Evolutionary conservation across 2,888 invertebrate species (phyloP).

Genomic region (Phymatocera aterrima): DNA sequence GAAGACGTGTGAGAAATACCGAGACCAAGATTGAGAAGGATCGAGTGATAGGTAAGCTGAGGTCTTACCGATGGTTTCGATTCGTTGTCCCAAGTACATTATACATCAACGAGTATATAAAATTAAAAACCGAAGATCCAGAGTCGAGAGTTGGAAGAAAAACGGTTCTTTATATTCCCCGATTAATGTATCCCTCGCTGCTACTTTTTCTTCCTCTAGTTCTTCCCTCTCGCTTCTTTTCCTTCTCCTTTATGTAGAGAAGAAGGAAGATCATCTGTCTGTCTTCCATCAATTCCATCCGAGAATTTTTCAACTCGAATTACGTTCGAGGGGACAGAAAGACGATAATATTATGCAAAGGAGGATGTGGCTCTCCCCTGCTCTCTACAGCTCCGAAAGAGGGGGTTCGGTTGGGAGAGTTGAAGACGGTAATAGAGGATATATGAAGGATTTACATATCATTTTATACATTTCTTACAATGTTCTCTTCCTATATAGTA

Average conservation of each 20-base stretch:
- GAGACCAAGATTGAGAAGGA: no score
- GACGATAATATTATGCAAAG: conserved; percentile 57
- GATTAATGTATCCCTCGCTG: background rate
- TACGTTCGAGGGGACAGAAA: conserved; percentile 27
- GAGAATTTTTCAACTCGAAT: conserved; percentile 11
- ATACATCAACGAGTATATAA: no score
- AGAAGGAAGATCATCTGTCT: conserved; percentile 20
- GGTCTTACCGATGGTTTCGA: no score
- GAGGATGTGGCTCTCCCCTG: background rate
- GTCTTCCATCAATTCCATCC: conserved; percentile 17
- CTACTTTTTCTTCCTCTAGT: background rate
- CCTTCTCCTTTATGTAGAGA: no score
- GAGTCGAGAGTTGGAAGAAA: background rate
- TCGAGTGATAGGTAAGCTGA: no score
- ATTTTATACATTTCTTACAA: conserved; percentile 65
- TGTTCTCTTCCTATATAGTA: no score
- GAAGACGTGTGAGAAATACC: background rate
- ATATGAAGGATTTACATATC: conserved; percentile 64
- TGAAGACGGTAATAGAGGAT: conserved; percentile 57
- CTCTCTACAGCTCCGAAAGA: no score
- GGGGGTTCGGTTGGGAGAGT: conserved; percentile 37
- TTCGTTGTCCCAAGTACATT: no score
- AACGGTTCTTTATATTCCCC: background rate
- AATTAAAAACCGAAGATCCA: no score
- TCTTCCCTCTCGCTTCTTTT: background rate